Percentiles rank a stretch among this genome's conserved stretches.
Conservation (phyloP, 2,888 invertebrate genomes). For the Clostera curtula region DNA sequence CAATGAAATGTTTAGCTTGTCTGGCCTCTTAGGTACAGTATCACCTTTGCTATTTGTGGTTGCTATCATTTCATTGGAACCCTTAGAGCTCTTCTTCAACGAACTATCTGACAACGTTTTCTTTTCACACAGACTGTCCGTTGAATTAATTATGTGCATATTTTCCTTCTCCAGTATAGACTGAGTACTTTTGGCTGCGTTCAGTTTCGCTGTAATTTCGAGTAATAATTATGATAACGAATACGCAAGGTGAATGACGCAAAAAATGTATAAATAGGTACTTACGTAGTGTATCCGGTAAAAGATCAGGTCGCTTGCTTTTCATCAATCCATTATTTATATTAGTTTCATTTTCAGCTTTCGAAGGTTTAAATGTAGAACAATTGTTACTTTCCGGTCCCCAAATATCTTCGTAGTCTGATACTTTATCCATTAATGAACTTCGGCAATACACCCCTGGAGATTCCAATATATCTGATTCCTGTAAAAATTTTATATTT, state of each 20-base stretch:
- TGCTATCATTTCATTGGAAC: slow-evolving; percentile 60
- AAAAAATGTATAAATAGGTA: too few relatives aligned
- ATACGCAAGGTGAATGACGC: background rate
- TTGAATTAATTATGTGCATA: slow-evolving; percentile 53
- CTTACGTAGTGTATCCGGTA: slow-evolving; percentile 76
- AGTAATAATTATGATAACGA: slow-evolving; percentile 1
- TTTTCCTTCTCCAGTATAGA: slow-evolving; percentile 67
- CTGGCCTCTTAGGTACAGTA: slow-evolving; percentile 62
- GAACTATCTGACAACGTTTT: slow-evolving; percentile 53
- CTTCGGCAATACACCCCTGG: slow-evolving; percentile 89
- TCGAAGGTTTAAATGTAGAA: slow-evolving; percentile 64
- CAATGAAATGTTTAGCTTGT: slow-evolving; percentile 60
- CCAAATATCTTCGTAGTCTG: slow-evolving; percentile 97
- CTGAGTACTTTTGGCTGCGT: slow-evolving; percentile 60
- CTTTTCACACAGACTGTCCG: slow-evolving; percentile 58
- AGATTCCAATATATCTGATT: slow-evolving; percentile 89
- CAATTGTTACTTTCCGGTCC: slow-evolving; percentile 76
- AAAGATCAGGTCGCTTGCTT: slow-evolving; percentile 74
- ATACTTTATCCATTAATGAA: slow-evolving; percentile 91
- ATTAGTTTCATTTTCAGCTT: slow-evolving; percentile 52
- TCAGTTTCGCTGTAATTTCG: slow-evolving; percentile 53
- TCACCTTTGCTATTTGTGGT: slow-evolving; percentile 70
- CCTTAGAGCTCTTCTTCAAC: slow-evolving; percentile 54
- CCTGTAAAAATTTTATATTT: slow-evolving; percentile 50
- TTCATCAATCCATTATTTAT: slow-evolving; percentile 69